Percentiles rank a stretch among this genome's conserved stretches.
Conservation (phyloP, 2,888 invertebrate species). For the Euzophera pinguis region DNA sequence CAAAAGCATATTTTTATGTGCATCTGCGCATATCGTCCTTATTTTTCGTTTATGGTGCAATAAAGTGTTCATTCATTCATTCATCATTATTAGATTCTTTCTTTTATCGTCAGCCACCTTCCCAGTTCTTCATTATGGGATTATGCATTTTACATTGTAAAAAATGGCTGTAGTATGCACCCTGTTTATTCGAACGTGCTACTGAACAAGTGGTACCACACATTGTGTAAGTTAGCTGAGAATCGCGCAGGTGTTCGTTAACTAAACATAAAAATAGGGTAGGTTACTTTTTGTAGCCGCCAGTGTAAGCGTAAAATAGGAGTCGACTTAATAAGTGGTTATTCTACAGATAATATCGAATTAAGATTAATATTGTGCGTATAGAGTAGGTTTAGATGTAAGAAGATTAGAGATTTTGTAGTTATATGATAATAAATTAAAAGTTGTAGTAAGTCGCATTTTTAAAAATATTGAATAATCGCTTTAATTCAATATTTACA, state of each 20-base stretch:
- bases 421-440: too few relatives aligned
- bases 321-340: constrained; percentile 70
- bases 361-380: constrained; percentile 46
- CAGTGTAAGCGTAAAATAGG: constrained; percentile 61
- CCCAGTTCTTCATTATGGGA: too few relatives aligned
- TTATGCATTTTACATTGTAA: neutral
- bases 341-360: constrained; percentile 56
- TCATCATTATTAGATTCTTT: too few relatives aligned
- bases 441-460: too few relatives aligned
- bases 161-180: too few relatives aligned
- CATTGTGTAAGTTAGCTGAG: constrained; percentile 62
- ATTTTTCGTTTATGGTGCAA: too few relatives aligned
- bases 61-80: too few relatives aligned
- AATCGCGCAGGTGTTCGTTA: constrained; percentile 66
- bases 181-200: constrained; percentile 6
- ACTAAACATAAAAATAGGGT: constrained; percentile 47
- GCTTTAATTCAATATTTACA: too few relatives aligned
- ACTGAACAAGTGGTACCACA: constrained; percentile 45
- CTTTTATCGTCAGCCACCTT: too few relatives aligned
- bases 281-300: constrained; percentile 59
- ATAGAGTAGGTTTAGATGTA: constrained; percentile 28
- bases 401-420: constrained; percentile 14
- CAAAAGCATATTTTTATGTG: too few relatives aligned
- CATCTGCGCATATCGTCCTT: too few relatives aligned
- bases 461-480: too few relatives aligned